Conservation (phyloP, 1,140 invertebrate genomes). For the Drosophila paulistorum region DNA sequence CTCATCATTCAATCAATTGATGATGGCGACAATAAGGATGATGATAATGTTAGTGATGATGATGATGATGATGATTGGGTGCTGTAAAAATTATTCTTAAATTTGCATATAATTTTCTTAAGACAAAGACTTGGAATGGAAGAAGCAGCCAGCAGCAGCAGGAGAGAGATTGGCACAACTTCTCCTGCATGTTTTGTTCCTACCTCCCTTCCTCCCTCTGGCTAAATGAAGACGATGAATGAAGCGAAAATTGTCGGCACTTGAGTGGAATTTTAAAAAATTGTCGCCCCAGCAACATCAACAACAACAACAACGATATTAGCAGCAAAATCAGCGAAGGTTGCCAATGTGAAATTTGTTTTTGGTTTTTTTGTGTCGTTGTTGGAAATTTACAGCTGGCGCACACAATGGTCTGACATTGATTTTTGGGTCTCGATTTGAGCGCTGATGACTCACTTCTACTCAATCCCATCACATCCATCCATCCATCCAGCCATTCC, state of each 20-base stretch:
- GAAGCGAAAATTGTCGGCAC: slow-evolving; percentile 67
- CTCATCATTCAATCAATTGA: slow-evolving; percentile 8
- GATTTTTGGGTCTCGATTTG: slow-evolving; percentile 56
- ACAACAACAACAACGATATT: background rate
- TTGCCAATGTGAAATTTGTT: slow-evolving; percentile 11
- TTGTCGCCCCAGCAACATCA: slow-evolving; percentile 16
- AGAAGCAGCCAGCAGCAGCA: slow-evolving; percentile 22
- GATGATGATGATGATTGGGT: background rate
- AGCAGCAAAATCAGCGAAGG: background rate
- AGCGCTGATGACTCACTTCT: slow-evolving; percentile 26
- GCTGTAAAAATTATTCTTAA: slow-evolving; percentile 7
- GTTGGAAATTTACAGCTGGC: slow-evolving; percentile 44
- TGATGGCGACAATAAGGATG: slow-evolving; percentile 45
- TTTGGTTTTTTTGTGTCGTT: slow-evolving; percentile 1
- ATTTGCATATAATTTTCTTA: slow-evolving; percentile 5
- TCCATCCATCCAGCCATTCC: slow-evolving; percentile 39
- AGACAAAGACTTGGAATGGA: slow-evolving; percentile 29
- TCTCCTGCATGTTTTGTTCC: background rate
- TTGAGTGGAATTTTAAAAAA: slow-evolving; percentile 73
- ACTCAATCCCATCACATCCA: slow-evolving; percentile 47
- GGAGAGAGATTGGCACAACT: slow-evolving; percentile 8
- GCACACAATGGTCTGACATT: slow-evolving; percentile 66
- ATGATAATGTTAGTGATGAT: background rate
- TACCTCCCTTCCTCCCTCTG: background rate
- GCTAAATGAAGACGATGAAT: slow-evolving; percentile 44